phyloP scores from a whole-genome alignment of 2,113 vertebrate genomes.

The Callaeas wilsoni region DNA sequence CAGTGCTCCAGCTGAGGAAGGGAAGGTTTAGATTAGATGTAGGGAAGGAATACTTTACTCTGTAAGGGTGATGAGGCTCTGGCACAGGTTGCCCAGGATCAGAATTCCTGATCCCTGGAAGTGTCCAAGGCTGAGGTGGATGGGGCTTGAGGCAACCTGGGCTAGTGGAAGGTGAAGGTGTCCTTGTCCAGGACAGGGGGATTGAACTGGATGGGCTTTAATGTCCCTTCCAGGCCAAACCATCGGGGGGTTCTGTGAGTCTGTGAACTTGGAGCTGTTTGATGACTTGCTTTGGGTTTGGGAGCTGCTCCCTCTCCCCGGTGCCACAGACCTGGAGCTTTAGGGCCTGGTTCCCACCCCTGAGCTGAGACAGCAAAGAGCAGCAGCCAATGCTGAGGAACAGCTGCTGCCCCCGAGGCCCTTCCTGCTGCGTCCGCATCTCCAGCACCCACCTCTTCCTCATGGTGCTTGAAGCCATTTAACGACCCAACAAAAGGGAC shows the following conservation, averaged over 20 bases:
- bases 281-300: not conserved
- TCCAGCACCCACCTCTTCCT: not conserved
- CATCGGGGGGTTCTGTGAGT: not conserved
- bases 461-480: rapidly evolving
- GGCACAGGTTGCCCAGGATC: not conserved
- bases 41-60: not conserved
- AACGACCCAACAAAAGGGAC: not conserved
- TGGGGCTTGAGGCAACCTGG: not conserved
- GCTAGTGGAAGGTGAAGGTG: not conserved
- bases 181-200: not conserved
- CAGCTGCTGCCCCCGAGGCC: not conserved
- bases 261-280: not conserved
- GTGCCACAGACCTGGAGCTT: not conserved
- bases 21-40: not conserved
- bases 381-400: rapidly evolving
- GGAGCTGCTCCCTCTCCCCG: not conserved
- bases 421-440: not conserved
- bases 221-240: not conserved
- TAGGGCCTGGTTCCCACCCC: not conserved
- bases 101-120: not conserved
- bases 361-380: too few species aligned
- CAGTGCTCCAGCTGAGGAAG: not conserved
- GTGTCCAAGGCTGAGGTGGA: not conserved
- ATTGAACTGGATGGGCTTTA: not conserved
- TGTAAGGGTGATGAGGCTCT: not conserved